phyloP scores from a whole-genome alignment of 2,113 vertebrate species.

The Corythornis cristatus region DNA sequence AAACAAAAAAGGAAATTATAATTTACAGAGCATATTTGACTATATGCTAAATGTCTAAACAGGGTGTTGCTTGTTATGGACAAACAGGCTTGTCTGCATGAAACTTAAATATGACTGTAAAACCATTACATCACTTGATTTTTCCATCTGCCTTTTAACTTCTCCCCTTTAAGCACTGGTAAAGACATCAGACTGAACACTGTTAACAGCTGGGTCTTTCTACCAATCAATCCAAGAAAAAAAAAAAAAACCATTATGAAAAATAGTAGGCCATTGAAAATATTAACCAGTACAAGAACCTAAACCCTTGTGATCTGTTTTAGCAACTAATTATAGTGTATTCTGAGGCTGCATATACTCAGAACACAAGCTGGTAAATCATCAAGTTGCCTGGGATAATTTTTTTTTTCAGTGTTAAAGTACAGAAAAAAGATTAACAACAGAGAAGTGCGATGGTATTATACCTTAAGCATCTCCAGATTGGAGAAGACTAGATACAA shows the following conservation, averaged over 20 bases:
- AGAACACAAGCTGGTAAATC: neutral
- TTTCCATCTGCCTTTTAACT: slow-evolving; percentile 51
- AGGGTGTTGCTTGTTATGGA: neutral
- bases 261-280: neutral
- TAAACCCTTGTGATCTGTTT: neutral
- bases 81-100: neutral
- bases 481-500: neutral
- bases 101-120: slow-evolving; percentile 20
- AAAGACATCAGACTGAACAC: neutral
- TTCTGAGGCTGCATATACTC: neutral
- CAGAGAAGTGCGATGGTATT: neutral
- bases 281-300: neutral
- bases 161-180: neutral
- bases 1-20: neutral
- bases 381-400: neutral
- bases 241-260: neutral
- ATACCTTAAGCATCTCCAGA: neutral
- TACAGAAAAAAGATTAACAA: neutral
- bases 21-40: neutral
- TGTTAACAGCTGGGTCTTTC: neutral
- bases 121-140: neutral
- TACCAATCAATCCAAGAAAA: neutral
- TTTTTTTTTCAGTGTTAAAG: neutral
- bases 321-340: neutral
- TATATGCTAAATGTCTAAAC: neutral